Percentiles rank a stretch among this genome's conserved stretches.
phyloP scores from a whole-genome alignment of 2,888 invertebrate species.

The Latrodectus elegans region DNA sequence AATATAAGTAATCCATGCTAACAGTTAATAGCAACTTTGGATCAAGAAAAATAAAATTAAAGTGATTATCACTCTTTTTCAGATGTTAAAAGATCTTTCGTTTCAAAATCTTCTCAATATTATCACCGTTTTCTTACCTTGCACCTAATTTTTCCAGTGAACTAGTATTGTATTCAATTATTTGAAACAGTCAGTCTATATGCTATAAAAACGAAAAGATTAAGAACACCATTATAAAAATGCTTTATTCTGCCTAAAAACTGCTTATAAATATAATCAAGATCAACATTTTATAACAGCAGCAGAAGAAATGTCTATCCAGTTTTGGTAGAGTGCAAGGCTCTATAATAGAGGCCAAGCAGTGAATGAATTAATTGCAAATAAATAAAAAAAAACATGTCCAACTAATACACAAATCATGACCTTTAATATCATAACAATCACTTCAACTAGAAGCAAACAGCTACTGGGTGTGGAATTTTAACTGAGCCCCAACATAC shows the following conservation, averaged over 20 bases:
- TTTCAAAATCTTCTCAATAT: slow-evolving; percentile 71
- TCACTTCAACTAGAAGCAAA: slow-evolving; percentile 65
- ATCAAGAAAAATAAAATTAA: neutral
- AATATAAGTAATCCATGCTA: neutral
- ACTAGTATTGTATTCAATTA: slow-evolving; percentile 64
- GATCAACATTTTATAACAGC: slow-evolving; percentile 18
- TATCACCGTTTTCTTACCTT: slow-evolving; percentile 65
- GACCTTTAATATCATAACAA: slow-evolving; percentile 46
- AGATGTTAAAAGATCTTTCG: neutral
- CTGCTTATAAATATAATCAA: slow-evolving; percentile 45
- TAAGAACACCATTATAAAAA: slow-evolving; percentile 49
- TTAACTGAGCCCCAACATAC: slow-evolving; percentile 54
- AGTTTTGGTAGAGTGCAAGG: slow-evolving; percentile 33
- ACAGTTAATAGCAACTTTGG: neutral
- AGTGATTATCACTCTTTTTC: slow-evolving; percentile 3
- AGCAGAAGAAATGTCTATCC: slow-evolving; percentile 70
- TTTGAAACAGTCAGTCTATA: slow-evolving; percentile 66
- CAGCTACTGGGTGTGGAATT: slow-evolving; percentile 64
- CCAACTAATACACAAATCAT: slow-evolving; percentile 65
- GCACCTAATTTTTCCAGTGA: slow-evolving; percentile 64
- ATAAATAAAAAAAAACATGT: slow-evolving; percentile 43
- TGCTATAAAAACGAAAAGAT: slow-evolving; percentile 68
- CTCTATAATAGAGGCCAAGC: slow-evolving; percentile 61
- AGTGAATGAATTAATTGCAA: slow-evolving; percentile 38
- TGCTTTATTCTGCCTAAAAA: slow-evolving; percentile 66